A percentile compares a stretch with the other conserved stretches of the same genome.
Evolutionary conservation across 2,797 vertebrate genomes (phyloP).

Genomic region (Sphenodon punctatus): DNA sequence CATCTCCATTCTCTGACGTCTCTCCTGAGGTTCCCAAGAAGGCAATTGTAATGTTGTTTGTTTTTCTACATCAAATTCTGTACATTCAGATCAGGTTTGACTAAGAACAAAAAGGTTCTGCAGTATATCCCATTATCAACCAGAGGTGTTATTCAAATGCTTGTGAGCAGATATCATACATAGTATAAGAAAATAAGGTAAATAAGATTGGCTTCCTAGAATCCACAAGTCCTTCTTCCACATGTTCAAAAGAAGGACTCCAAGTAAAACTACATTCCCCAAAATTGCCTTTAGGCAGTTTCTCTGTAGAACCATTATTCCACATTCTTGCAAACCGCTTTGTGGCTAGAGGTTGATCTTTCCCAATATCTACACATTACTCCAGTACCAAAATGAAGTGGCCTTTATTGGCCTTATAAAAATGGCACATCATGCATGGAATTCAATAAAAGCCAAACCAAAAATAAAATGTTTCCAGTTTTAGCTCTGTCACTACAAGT

Average conservation of each 20-base stretch:
- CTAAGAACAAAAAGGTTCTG: slow-evolving; percentile 29
- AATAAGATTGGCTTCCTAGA: neutral
- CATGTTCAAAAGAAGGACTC: neutral
- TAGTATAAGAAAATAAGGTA: neutral
- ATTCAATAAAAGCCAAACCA: neutral
- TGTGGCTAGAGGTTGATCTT: neutral
- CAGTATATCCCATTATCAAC: slow-evolving; percentile 40
- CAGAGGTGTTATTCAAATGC: too few species aligned
- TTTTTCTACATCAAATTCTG: neutral
- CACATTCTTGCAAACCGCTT: neutral
- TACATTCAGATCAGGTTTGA: neutral
- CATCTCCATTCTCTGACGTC: neutral
- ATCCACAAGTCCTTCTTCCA: neutral
- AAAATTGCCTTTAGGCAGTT: neutral
- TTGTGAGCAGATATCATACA: neutral
- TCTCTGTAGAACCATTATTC: neutral
- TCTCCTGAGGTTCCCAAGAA: neutral
- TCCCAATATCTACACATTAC: neutral
- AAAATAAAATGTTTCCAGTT: neutral
- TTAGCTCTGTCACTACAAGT: slow-evolving; percentile 24
- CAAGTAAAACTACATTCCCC: neutral
- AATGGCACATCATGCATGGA: neutral
- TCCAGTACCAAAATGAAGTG: neutral
- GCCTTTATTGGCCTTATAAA: neutral
- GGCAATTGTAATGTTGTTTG: neutral